phyloP scores from a whole-genome alignment of 1,140 invertebrate genomes.

The Paracyclopina nana region DNA sequence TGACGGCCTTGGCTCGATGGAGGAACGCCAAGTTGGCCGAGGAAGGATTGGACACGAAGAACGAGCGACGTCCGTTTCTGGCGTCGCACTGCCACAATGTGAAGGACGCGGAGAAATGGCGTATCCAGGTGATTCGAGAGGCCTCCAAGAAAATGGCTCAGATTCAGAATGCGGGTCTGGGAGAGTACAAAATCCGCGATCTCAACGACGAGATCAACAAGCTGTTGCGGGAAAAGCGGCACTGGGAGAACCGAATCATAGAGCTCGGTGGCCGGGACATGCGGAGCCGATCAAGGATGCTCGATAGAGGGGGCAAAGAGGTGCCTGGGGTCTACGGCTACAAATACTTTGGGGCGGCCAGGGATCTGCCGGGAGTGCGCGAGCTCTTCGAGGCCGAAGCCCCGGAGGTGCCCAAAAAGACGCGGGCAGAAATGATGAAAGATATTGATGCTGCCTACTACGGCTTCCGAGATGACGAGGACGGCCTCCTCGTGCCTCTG shows the following conservation, averaged over 20 bases:
- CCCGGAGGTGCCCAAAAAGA: conserved; percentile 64
- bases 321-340: conserved; percentile 94
- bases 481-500: conserved; percentile 73
- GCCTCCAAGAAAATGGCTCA: conserved; percentile 96
- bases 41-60: conserved; percentile 42
- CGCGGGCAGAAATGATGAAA: conserved; percentile 87
- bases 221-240: conserved; percentile 54
- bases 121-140: conserved; percentile 86
- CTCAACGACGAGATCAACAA: conserved; percentile 99
- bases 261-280: conserved; percentile 91
- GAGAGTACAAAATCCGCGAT: conserved; percentile 92
- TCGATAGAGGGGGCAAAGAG: conserved; percentile 88
- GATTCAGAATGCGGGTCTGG: conserved; percentile 96
- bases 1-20: conserved; percentile 39
- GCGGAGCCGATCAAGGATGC: conserved; percentile 51
- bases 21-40: conserved; percentile 74
- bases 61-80: conserved; percentile 53
- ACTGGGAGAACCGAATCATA: conserved; percentile 93
- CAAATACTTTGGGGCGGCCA: conserved; percentile 98
- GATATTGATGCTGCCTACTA: conserved; percentile 97
- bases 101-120: conserved; percentile 77
- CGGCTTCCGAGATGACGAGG: conserved; percentile 94
- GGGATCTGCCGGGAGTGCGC: conserved; percentile 89
- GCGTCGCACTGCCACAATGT: conserved; percentile 81
- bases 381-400: conserved; percentile 94